A percentile compares a stretch with the other conserved stretches of the same genome.
These are phyloP conservation scores for Anastatus disparis DNA, from an alignment of 1,140 invertebrate species.

Conservation along the genomic window DNA sequence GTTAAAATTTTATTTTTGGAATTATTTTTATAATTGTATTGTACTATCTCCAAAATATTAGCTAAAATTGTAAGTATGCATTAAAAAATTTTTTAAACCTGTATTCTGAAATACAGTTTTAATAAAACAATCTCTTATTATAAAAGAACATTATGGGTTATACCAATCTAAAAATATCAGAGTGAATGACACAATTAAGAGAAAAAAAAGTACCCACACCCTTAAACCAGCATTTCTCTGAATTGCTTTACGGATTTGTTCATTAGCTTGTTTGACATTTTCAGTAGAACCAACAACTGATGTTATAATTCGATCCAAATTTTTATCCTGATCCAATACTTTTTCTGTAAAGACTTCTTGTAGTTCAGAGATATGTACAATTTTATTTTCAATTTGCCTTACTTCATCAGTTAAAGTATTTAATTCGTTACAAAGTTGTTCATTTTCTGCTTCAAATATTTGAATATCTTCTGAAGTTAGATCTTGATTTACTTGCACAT, in stretches of 20 bases:
- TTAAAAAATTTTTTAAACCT: too few relatives aligned
- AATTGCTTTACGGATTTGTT: constrained; percentile 95
- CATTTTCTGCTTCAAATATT: constrained; percentile 89
- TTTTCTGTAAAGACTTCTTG: constrained; percentile 98
- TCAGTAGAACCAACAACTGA: constrained; percentile 91
- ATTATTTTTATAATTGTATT: too few relatives aligned
- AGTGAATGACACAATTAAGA: constrained; percentile 95
- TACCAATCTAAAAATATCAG: constrained; percentile 98
- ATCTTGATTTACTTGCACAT: constrained; percentile 69
- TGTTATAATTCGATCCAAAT: constrained; percentile 89
- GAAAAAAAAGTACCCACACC: constrained; percentile 94
- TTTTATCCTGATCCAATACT: constrained; percentile 93
- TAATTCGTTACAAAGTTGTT: constrained; percentile 84
- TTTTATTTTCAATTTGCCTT: constrained; percentile 89
- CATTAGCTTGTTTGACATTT: constrained; percentile 96
- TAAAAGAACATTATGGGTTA: constrained; percentile 95
- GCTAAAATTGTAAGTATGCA: too few relatives aligned
- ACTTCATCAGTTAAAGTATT: constrained; percentile 82
- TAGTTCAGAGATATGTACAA: constrained; percentile 94
- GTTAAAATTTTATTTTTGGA: too few relatives aligned
- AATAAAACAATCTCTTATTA: too few relatives aligned
- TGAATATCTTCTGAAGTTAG: constrained; percentile 89
- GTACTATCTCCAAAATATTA: too few relatives aligned
- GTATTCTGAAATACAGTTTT: too few relatives aligned
- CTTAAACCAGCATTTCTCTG: constrained; percentile 94